Evolutionary conservation across 2,113 vertebrate genomes (phyloP).

Genomic region (Raja brachyura): DNA sequence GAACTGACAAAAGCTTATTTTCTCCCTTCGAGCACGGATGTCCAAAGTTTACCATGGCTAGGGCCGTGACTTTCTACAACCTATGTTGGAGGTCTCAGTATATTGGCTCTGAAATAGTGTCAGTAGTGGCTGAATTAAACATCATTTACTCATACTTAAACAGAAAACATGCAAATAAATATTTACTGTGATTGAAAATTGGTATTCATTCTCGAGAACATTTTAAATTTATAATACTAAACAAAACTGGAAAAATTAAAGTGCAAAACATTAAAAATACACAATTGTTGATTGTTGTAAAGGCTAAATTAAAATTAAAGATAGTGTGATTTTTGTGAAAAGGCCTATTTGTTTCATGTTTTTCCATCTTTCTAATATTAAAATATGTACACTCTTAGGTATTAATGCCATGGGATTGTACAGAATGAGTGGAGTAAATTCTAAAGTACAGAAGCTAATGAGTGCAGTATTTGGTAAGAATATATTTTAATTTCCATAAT

Average conservation of each 20-base stretch:
- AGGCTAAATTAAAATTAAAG: neutral
- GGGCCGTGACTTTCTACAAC: neutral
- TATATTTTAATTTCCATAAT: neutral
- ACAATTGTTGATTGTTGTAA: neutral
- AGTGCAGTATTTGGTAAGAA: conserved; percentile 82
- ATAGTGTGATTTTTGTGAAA: neutral
- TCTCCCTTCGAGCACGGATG: neutral
- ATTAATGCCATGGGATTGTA: conserved; percentile 86
- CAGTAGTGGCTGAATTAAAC: neutral
- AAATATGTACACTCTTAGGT: conserved; percentile 56
- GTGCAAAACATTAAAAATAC: neutral
- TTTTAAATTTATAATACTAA: neutral
- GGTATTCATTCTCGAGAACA: neutral
- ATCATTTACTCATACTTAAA: neutral
- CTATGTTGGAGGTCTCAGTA: neutral
- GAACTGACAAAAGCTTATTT: neutral
- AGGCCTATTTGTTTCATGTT: conserved; percentile 27
- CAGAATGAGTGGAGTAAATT: conserved; percentile 93
- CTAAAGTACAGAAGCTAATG: conserved; percentile 95
- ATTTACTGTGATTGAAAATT: neutral
- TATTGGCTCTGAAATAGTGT: neutral
- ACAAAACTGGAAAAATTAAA: neutral
- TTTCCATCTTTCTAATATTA: neutral
- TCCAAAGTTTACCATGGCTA: neutral
- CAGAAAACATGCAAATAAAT: neutral